Evolutionary conservation across 2,113 vertebrate genomes (phyloP).

Genomic region (Mesoclemmys tuberculata): DNA sequence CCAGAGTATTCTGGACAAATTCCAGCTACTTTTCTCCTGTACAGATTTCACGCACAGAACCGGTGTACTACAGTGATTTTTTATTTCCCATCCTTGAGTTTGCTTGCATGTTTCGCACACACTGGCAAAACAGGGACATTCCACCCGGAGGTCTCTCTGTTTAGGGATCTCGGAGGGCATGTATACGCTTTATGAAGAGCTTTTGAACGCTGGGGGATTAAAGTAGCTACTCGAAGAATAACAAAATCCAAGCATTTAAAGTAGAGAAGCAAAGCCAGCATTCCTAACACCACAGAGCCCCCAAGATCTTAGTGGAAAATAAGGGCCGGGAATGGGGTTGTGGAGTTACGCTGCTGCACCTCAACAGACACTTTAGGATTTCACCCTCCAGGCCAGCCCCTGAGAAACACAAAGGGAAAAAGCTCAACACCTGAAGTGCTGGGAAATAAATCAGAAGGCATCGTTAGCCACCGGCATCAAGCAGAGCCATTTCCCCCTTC

Average conservation of each 20-base stretch:
- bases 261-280: neutral
- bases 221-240: neutral
- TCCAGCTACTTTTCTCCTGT: neutral
- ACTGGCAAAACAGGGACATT: neutral
- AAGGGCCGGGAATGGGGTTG: neutral
- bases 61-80: neutral
- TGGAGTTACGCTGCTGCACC: too few relatives aligned
- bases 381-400: too few relatives aligned
- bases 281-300: neutral
- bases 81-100: neutral
- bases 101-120: neutral
- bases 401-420: too few relatives aligned
- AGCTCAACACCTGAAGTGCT: too few relatives aligned
- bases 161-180: neutral
- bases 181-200: neutral
- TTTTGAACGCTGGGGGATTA: neutral
- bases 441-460: too few relatives aligned
- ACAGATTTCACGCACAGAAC: neutral
- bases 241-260: neutral
- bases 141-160: neutral
- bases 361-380: neutral
- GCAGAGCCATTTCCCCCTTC: too few relatives aligned
- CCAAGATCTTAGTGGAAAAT: neutral
- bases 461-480: too few relatives aligned
- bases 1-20: neutral